A percentile compares a stretch with the other conserved stretches of the same genome.
Evolutionary conservation across 2,797 vertebrate species (phyloP).

Genomic region (Epinephelus awoara): DNA sequence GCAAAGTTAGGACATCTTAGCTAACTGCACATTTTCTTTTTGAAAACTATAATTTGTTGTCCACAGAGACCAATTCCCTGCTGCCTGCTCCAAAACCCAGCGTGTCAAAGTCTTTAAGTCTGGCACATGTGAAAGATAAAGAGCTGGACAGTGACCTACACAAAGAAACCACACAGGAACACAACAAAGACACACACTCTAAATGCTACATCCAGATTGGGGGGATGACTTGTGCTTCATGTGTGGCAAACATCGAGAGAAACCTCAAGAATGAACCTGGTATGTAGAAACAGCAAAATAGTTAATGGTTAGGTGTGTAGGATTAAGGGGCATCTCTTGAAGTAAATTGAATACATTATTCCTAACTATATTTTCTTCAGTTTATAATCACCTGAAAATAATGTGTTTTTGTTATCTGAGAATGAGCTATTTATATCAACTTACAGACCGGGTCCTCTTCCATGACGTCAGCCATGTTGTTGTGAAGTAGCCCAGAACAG

Average conservation of each 20-base stretch:
- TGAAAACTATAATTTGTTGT: conserved; percentile 25
- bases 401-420: no score
- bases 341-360: no score
- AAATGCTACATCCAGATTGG: conserved; percentile 97
- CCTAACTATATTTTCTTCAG: no score
- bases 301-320: neutral
- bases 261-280: conserved; percentile 95
- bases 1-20: neutral
- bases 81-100: conserved; percentile 67
- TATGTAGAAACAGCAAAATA: conserved; percentile 70
- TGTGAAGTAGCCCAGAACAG: no score
- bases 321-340: no score
- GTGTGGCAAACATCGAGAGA: conserved; percentile 97
- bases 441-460: no score
- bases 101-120: conserved; percentile 58
- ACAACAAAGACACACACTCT: conserved; percentile 71
- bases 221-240: conserved; percentile 98
- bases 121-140: conserved; percentile 59
- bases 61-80: conserved; percentile 83
- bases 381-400: no score
- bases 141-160: conserved; percentile 69
- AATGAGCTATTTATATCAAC: no score
- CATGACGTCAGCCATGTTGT: no score
- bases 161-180: conserved; percentile 51
- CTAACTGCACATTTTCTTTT: neutral